A percentile compares a stretch with the other conserved stretches of the same genome.
Conservation (phyloP, 2,888 invertebrate genomes). For the Atethmia centrago region DNA sequence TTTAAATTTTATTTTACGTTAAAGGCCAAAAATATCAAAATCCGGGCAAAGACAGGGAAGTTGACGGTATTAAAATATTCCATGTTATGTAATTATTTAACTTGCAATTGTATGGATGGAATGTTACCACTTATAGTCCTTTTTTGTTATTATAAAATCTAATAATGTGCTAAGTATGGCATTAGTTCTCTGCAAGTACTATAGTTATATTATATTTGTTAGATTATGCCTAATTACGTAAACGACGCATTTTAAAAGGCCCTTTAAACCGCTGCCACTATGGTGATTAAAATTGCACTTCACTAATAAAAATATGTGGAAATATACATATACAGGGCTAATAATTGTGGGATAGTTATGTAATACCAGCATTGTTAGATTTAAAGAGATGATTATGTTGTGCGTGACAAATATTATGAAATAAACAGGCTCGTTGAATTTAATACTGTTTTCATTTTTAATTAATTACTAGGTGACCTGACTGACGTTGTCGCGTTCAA, state of each 20-base stretch:
- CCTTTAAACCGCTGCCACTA: neutral
- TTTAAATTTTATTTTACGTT: no score
- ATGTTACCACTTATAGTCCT: slow-evolving; percentile 35
- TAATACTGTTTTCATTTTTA: slow-evolving; percentile 26
- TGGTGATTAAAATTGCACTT: neutral
- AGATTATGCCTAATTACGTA: slow-evolving; percentile 21
- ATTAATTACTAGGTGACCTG: neutral
- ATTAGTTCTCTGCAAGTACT: slow-evolving; percentile 3
- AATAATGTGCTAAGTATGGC: slow-evolving; percentile 12
- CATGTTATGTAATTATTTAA: slow-evolving; percentile 24
- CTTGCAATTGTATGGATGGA: slow-evolving; percentile 7
- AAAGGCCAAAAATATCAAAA: no score
- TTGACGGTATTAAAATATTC: slow-evolving; percentile 26
- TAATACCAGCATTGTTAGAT: slow-evolving; percentile 22
- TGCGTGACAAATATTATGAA: slow-evolving; percentile 41
- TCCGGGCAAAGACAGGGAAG: no score
- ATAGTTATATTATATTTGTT: slow-evolving; percentile 21
- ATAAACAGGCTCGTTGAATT: slow-evolving; percentile 56
- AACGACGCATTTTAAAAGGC: neutral
- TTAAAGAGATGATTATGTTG: slow-evolving; percentile 39
- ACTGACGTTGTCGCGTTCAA: neutral
- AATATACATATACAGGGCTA: neutral
- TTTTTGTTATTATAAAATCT: slow-evolving; percentile 26
- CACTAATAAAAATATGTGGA: neutral
- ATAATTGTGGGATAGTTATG: neutral